These are phyloP conservation scores for Suncus etruscus DNA, from an alignment of 2,113 vertebrate genomes.

Conservation along the genomic window DNA sequence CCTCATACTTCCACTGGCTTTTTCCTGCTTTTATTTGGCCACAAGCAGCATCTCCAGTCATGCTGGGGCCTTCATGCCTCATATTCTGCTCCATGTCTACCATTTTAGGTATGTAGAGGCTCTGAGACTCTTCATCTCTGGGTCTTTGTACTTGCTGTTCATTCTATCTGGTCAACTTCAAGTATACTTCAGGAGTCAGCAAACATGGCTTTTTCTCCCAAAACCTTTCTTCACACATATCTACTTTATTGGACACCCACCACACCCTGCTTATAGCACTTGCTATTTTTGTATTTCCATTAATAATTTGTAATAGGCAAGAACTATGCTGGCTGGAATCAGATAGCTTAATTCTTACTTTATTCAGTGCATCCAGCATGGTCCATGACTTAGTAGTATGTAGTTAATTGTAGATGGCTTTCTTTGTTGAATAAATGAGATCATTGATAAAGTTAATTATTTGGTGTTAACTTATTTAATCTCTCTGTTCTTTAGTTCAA, in stretches of 20 bases:
- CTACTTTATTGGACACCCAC: not conserved
- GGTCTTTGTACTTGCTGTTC: not conserved
- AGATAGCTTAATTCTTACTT: not conserved
- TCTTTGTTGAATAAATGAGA: constrained; percentile 24
- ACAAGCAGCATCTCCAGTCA: not conserved
- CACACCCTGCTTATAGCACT: not conserved
- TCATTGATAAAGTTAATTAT: not conserved
- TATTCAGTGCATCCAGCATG: not conserved
- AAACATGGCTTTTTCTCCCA: not conserved
- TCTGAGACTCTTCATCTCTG: not conserved
- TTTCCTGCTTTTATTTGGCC: not conserved
- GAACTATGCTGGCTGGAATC: not conserved
- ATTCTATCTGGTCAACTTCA: not conserved
- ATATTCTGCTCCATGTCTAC: not conserved
- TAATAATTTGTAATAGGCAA: not conserved
- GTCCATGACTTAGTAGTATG: not conserved
- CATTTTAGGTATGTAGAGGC: not conserved
- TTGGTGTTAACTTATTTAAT: constrained; percentile 8
- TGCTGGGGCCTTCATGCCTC: not conserved
- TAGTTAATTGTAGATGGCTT: not conserved
- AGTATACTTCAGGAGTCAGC: not conserved
- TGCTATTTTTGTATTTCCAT: not conserved
- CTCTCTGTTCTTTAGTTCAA: not conserved
- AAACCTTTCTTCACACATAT: constrained; percentile 8
- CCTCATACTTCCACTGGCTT: not conserved